Base-by-base conservation (phyloP, 2,113 vertebrate species). In the Lycaon pictus region DNA sequence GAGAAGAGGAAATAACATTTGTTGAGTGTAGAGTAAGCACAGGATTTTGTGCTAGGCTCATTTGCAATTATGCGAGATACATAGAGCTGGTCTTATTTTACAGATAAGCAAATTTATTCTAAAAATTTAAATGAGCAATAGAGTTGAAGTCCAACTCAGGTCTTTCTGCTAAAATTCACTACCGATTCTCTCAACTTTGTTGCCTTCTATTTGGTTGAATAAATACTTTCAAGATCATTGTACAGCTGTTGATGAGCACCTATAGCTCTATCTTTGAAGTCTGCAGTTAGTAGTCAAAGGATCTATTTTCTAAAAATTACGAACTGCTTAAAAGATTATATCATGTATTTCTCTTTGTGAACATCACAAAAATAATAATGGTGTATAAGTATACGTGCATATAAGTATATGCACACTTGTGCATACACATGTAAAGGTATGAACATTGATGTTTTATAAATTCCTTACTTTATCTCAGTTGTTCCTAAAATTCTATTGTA, bases 121-220 rank as follows among this genome's bases (percentile, higher is more conserved):
- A 37, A 95, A 96, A 93, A 86, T 88, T 88, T 93, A 80, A 71
- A 35, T 77, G 83, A 83, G 48, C 27, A 5, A 72, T 56, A 27
- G 9, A 91, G 35, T 2, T 88, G 12, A 86, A 90, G 53, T 76
- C 72, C 58, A 92, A 60, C 37, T 32, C 32, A 62, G 51, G 60
- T 22, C 43, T 84, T 76, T 43, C 16, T 84, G 51, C 8, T 25
- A 76, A 95, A 91, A 53, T 13, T 53, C 17, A 81, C 80, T n/a
- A 25, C 4, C 13, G 74, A 9, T 76, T 88, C 19, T 90, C 15
- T 80, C 35, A 69, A 82, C 32, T 88, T 13, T 53, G 12, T 4
- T 43, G 5, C 35, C 60, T 37, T 96, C 11, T 96, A 32, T 12
- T 43, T 43, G 15, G 8, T 11, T 95, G 81, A 93, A 80, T 25